Conservation (phyloP, 1,140 invertebrate species). For the Panagrolaimus sp. region DNA sequence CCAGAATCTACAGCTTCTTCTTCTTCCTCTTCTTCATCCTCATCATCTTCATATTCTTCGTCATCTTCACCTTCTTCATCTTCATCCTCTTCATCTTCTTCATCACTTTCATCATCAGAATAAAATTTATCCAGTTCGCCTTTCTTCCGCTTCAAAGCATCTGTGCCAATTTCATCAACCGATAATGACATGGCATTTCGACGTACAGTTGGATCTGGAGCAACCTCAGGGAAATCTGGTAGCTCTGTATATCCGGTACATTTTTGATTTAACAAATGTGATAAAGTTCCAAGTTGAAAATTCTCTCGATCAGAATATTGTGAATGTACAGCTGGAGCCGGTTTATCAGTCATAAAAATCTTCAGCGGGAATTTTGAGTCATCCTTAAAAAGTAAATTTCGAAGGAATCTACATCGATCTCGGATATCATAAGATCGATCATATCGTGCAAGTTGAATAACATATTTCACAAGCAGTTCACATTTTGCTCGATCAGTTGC, state of each 20-base stretch:
- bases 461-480: conserved; percentile 75
- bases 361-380: conserved; percentile 50
- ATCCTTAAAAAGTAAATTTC: conserved; percentile 44
- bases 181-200: conserved; percentile 54
- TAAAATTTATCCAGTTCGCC: too few species aligned
- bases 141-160: too few species aligned
- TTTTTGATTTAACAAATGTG: conserved; percentile 81
- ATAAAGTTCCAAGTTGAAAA: conserved; percentile 87
- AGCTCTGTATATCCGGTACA: conserved; percentile 81
- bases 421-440: conserved; percentile 96
- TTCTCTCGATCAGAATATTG: conserved; percentile 69
- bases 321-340: conserved; percentile 75
- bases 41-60: conserved; percentile 25
- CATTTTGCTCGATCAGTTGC: conserved; percentile 44
- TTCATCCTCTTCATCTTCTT: conserved; percentile 50
- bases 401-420: conserved; percentile 67
- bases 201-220: conserved; percentile 68
- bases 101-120: conserved; percentile 32
- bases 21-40: conserved; percentile 41
- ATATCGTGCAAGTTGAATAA: conserved; percentile 91
- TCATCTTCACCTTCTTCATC: conserved; percentile 47
- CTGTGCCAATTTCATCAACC: conserved; percentile 56
- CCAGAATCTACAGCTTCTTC: conserved; percentile 46
- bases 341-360: conserved; percentile 84
- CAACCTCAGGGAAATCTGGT: conserved; percentile 74